Evolutionary conservation across 1,140 invertebrate genomes (phyloP), one percentile per base, ranked within the genome.

Genomic region (Plodia interpunctella): DNA sequence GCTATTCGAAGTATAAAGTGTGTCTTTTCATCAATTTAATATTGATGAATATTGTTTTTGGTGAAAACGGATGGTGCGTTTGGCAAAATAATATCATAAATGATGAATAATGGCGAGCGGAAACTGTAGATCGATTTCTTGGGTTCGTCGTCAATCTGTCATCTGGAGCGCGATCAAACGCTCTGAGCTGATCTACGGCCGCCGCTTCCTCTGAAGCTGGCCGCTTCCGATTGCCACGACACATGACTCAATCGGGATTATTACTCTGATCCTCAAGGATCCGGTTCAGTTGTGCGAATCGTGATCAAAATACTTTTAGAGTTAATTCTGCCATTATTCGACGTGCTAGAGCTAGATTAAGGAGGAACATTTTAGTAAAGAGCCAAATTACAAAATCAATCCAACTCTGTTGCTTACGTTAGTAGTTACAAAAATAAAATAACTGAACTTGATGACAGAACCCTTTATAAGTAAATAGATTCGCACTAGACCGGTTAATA

Each of bases 131-230:
- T 72, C 69, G 74, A 77, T 76, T 76, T 72, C 65, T 71, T 70
- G 66, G 68, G 72, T 62, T 63, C 59, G 53, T 49, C 68, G 79
- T 87, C 72, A 80, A 76, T 84, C 82, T 72, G 69, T 84, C 82
- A 62, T 63, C 76, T 59, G 66, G 65, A 3, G 62, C 55, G 49
- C 62, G 83, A 87, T 87, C 83, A 87, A 87, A 84, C 69, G 78
- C 15, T 64, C 72, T 66, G 67, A 74, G 63, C 38, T 15, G 38
- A 44, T 44, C 13, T 44, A 15, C 38, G 13, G 38, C 13, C 38
- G 13, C 38, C 13, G 38, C 15, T 17, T 44, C 38, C 38, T 44
- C 13, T 4, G 15, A 15, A 2, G 13, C 13, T 17, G 38, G 38
- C 35, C 8, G 35, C 38, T 44, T 44, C 38, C 38, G 13, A 44